Conservation (phyloP, 2,888 invertebrate genomes). For the Agapetus fuscipes region DNA sequence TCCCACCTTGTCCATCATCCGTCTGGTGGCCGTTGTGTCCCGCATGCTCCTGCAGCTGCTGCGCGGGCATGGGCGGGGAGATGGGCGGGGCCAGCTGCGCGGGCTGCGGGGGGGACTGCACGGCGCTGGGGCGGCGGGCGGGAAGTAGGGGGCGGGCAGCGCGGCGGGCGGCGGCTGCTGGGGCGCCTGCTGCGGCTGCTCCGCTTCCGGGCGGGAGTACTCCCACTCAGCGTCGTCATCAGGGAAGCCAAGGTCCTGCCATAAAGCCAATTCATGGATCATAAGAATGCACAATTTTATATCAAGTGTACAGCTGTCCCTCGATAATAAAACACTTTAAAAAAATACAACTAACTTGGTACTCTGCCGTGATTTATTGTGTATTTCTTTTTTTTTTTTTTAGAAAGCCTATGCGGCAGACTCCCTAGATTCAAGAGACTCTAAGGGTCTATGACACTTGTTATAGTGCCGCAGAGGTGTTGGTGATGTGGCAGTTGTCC, state of each 20-base stretch:
- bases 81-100: constrained; percentile 30
- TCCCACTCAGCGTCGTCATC: constrained; percentile 43
- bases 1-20: constrained; percentile 17
- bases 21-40: constrained; percentile 21
- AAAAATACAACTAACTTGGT: too few relatives aligned
- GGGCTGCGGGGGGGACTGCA: constrained; percentile 22
- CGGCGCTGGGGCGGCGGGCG: constrained; percentile 23
- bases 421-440: too few relatives aligned
- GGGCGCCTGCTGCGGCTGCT: constrained; percentile 2
- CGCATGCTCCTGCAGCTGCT: constrained; percentile 26
- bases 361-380: too few relatives aligned
- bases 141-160: constrained; percentile 24
- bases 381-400: too few relatives aligned
- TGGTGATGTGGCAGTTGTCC: too few relatives aligned
- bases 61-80: constrained; percentile 30
- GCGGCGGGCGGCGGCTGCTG: constrained; percentile 13
- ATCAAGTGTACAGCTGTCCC: too few relatives aligned
- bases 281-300: too few relatives aligned
- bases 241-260: constrained; percentile 47
- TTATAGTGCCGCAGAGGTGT: too few relatives aligned
- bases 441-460: too few relatives aligned
- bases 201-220: constrained; percentile 16
- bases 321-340: not conserved
- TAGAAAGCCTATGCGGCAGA: too few relatives aligned
- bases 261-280: too few relatives aligned